phyloP scores from a whole-genome alignment of 2,888 invertebrate species.

The Epinotia bilunana region DNA sequence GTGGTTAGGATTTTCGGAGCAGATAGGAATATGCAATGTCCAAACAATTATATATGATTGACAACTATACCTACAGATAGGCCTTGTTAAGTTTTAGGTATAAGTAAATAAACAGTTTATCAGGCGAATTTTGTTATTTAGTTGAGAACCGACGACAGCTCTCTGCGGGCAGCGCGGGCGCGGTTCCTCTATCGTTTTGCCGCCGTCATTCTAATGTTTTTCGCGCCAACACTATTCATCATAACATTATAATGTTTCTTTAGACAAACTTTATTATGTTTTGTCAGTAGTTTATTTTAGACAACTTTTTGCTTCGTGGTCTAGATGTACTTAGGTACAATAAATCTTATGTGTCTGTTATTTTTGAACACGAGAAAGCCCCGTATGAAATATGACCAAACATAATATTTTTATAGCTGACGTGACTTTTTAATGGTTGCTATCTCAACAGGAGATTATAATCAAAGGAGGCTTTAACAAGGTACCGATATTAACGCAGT shows the following conservation, averaged over 20 bases:
- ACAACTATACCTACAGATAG: neutral
- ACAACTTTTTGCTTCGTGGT: conserved; percentile 53
- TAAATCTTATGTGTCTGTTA: conserved; percentile 69
- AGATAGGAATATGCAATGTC: neutral
- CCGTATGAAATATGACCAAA: conserved; percentile 68
- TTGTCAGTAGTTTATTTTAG: conserved; percentile 58
- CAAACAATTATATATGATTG: neutral
- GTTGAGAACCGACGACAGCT: neutral
- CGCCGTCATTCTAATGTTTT: conserved; percentile 61
- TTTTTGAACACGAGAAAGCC: conserved; percentile 66
- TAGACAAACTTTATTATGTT: conserved; percentile 58
- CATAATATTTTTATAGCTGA: conserved; percentile 67
- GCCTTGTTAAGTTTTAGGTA: neutral
- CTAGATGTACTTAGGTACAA: conserved; percentile 55
- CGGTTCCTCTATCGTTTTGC: conserved; percentile 59
- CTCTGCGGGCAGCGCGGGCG: neutral
- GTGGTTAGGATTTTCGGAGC: neutral
- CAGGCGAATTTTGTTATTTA: neutral
- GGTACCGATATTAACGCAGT: conserved; percentile 48
- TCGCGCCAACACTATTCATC: conserved; percentile 61
- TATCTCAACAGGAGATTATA: conserved; percentile 68
- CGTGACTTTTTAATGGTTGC: conserved; percentile 66
- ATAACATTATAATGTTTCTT: conserved; percentile 52
- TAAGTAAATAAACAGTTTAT: neutral
- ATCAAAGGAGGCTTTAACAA: conserved; percentile 60